Percentiles rank a stretch among this genome's conserved stretches.
Conservation (phyloP, 2,888 invertebrate species). For the Emesis russula region DNA sequence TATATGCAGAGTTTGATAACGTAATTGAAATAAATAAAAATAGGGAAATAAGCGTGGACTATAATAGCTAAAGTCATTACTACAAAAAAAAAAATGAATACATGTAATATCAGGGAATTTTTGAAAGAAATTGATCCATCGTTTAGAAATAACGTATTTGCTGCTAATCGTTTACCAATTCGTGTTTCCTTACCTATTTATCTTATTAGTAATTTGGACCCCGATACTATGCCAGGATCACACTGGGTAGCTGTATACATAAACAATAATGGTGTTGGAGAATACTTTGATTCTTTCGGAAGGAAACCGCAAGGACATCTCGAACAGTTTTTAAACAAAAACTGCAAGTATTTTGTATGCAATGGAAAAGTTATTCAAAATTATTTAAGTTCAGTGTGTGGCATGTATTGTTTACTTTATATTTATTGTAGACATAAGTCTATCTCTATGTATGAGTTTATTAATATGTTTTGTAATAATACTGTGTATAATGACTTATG, state of each 20-base stretch:
- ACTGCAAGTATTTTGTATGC: slow-evolving; percentile 10
- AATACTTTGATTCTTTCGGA: slow-evolving; percentile 82
- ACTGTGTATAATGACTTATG: too few species aligned
- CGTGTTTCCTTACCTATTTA: slow-evolving; percentile 32
- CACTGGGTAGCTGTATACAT: slow-evolving; percentile 83
- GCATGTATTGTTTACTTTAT: too few species aligned
- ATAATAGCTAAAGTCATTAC: neutral
- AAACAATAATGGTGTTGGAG: slow-evolving; percentile 57
- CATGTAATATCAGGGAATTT: slow-evolving; percentile 25
- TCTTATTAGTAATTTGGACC: slow-evolving; percentile 70
- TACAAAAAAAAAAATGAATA: slow-evolving; percentile 16
- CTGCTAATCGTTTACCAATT: slow-evolving; percentile 71
- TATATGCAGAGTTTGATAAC: slow-evolving; percentile 28
- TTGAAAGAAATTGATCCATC: slow-evolving; percentile 14
- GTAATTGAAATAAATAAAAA: slow-evolving; percentile 22
- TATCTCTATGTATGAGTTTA: too few species aligned
- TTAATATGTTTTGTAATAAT: too few species aligned
- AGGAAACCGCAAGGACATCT: slow-evolving; percentile 38
- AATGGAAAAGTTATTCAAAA: too few species aligned
- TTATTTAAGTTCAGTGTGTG: too few species aligned
- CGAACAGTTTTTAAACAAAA: slow-evolving; percentile 14
- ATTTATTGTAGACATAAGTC: too few species aligned
- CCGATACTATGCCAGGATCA: slow-evolving; percentile 78
- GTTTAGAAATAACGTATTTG: slow-evolving; percentile 68
- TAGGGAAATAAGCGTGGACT: neutral